Conservation (phyloP, 2,113 vertebrate genomes). For the Agapornis roseicollis region DNA sequence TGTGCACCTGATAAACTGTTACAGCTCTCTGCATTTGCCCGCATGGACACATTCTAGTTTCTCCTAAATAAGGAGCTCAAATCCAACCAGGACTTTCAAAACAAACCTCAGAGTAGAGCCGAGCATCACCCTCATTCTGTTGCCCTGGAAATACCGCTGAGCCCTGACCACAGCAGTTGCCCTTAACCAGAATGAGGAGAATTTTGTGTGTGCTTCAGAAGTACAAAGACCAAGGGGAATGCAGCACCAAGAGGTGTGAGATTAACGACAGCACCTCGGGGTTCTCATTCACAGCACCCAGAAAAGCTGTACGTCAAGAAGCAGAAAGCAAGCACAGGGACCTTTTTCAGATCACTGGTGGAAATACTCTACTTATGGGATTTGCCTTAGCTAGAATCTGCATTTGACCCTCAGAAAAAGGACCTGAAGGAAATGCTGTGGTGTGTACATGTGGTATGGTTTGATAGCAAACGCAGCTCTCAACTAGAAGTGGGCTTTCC, state of each 20-base stretch:
- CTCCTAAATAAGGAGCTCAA: background rate
- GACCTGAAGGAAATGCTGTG: background rate
- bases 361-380: background rate
- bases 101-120: background rate
- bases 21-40: background rate
- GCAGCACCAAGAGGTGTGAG: background rate
- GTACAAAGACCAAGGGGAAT: background rate
- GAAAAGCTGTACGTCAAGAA: accelerated
- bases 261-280: background rate
- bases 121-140: background rate
- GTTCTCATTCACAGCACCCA: background rate
- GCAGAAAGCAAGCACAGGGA: background rate
- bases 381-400: background rate
- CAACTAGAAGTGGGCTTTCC: background rate
- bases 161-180: background rate
- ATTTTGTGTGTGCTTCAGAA: background rate
- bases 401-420: background rate
- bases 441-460: background rate
- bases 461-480: background rate
- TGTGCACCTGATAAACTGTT: background rate
- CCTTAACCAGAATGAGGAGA: background rate
- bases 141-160: background rate
- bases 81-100: background rate
- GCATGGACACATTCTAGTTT: background rate
- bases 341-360: background rate